Evolutionary conservation across 2,888 invertebrate species (phyloP).

Genomic region (Chrysomela aeneicollis): DNA sequence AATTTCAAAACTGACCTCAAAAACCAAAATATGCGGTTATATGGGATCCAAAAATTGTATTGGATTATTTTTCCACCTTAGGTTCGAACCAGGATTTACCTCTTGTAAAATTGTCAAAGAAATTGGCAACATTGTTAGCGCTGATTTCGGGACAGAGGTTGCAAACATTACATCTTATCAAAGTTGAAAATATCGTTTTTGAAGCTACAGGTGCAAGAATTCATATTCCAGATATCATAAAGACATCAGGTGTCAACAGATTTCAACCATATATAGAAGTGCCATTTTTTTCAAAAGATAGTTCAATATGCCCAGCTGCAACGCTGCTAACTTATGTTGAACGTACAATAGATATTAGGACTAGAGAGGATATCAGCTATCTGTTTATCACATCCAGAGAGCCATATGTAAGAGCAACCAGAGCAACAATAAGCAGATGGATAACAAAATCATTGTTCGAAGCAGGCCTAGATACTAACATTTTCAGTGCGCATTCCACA

Average conservation of each 20-base stretch:
- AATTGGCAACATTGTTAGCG: conserved; percentile 21
- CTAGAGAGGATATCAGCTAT: neutral
- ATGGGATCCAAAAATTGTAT: conserved; percentile 43
- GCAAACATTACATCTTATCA: conserved; percentile 31
- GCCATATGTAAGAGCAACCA: conserved; percentile 3
- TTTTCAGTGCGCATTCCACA: conserved; percentile 43
- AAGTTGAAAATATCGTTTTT: conserved; percentile 24
- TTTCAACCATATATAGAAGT: neutral
- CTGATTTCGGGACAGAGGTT: conserved; percentile 24
- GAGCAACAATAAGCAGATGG: conserved; percentile 32
- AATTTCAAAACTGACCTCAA: too few species aligned
- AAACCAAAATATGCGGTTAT: conserved; percentile 40
- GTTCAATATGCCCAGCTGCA: conserved; percentile 26
- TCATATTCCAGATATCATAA: conserved; percentile 24
- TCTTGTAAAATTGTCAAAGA: conserved; percentile 5
- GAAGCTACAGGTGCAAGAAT: conserved; percentile 13
- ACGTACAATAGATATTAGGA: neutral
- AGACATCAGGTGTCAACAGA: conserved; percentile 13
- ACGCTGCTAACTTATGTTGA: neutral
- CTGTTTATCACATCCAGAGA: conserved; percentile 11
- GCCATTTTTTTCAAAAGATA: neutral
- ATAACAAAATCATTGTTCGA: conserved; percentile 26
- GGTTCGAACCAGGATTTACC: neutral
- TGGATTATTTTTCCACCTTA: conserved; percentile 12
- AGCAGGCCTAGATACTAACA: conserved; percentile 41